Evolutionary conservation across 2,797 vertebrate species (phyloP).

Genomic region (Phalanger gymnotis): DNA sequence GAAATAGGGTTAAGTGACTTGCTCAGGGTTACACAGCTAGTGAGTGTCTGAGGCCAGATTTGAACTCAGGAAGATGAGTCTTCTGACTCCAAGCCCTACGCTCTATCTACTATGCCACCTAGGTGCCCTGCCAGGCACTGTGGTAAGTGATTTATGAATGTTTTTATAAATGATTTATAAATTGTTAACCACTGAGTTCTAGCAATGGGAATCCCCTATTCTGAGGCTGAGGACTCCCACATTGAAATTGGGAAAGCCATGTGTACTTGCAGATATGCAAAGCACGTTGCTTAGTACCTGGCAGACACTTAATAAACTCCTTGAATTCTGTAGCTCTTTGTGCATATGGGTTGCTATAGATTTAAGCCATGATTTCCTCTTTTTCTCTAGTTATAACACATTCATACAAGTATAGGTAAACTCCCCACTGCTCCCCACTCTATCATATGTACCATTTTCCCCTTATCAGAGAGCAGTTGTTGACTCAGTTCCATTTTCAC

Average conservation of each 20-base stretch:
- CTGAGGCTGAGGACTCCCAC: background rate
- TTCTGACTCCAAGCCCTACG: background rate
- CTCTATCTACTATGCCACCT: too few species aligned
- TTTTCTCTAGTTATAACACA: background rate
- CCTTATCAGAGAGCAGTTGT: background rate
- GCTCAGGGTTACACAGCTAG: background rate
- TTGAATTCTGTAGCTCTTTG: background rate
- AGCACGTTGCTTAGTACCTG: background rate
- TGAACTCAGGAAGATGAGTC: background rate
- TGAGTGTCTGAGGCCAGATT: background rate
- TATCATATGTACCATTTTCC: background rate
- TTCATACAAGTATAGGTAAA: background rate
- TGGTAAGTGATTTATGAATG: background rate
- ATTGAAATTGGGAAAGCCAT: background rate
- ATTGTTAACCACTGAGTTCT: background rate
- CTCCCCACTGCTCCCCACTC: background rate
- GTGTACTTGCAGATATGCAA: background rate
- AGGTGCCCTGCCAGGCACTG: background rate
- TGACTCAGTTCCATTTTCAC: background rate
- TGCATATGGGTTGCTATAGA: background rate
- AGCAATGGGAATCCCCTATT: background rate
- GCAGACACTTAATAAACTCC: background rate
- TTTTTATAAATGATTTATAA: background rate
- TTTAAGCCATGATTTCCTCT: background rate
- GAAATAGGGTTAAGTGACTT: background rate